A percentile compares a stretch with the other conserved stretches of the same genome.
phyloP scores from a whole-genome alignment of 1,140 invertebrate species.

The Drosophila lowei region DNA sequence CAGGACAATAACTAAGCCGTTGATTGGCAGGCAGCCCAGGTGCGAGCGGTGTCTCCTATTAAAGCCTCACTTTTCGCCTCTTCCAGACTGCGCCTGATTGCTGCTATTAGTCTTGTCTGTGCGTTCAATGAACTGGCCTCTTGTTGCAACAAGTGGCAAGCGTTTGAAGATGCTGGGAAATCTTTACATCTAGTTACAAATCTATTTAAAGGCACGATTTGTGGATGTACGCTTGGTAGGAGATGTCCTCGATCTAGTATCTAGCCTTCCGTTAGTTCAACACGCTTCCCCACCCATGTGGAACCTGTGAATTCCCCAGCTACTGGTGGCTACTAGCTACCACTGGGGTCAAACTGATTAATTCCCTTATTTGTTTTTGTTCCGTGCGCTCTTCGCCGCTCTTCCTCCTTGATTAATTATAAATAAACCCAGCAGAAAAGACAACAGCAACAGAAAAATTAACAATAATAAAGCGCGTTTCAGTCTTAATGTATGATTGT shows the following conservation, averaged over 20 bases:
- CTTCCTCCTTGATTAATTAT: slow-evolving; percentile 62
- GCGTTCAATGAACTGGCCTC: slow-evolving; percentile 21
- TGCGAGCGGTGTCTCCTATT: slow-evolving; percentile 6
- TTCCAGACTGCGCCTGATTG: slow-evolving; percentile 2
- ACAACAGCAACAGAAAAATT: slow-evolving; percentile 9
- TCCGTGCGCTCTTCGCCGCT: slow-evolving; percentile 9
- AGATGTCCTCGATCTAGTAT: too few species aligned
- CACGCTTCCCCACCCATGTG: too few species aligned
- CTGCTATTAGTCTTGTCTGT: slow-evolving; percentile 11
- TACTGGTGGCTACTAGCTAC: too few species aligned
- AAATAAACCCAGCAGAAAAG: slow-evolving; percentile 51
- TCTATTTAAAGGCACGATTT: too few species aligned
- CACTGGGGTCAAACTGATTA: too few species aligned
- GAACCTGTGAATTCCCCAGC: too few species aligned
- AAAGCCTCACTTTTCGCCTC: background rate
- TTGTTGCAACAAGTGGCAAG: slow-evolving; percentile 13
- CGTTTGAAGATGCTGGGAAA: background rate
- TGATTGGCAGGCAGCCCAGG: slow-evolving; percentile 57
- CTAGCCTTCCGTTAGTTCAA: too few species aligned
- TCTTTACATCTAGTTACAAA: too few species aligned
- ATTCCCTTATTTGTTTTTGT: slow-evolving; percentile 14
- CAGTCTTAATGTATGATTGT: slow-evolving; percentile 2
- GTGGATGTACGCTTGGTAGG: too few species aligned
- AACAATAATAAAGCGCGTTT: slow-evolving; percentile 50
- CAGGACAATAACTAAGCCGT: slow-evolving; percentile 67